Evolutionary conservation across 2,113 vertebrate genomes (phyloP).

Genomic region (Hypocryptadius cinnamomeus): DNA sequence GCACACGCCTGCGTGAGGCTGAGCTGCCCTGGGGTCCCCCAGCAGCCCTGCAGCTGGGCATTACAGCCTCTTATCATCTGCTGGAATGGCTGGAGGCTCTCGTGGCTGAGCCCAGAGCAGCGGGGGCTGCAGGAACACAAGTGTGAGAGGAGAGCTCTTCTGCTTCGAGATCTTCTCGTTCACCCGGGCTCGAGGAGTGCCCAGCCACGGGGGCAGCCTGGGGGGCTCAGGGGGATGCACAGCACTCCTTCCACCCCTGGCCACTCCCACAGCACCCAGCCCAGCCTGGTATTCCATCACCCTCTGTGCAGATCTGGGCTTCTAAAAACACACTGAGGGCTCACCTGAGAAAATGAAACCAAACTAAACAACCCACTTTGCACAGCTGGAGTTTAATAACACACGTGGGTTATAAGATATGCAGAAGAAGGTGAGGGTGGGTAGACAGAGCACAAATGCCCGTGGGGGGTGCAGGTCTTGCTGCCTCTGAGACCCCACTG

Average conservation of each 20-base stretch:
- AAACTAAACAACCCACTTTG: background rate
- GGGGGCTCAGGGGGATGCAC: background rate
- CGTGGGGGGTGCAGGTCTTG: background rate
- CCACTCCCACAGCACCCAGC: rapidly evolving
- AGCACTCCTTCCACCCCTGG: background rate
- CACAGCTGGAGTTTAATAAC: slow-evolving; percentile 15
- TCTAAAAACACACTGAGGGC: background rate
- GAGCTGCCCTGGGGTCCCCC: background rate
- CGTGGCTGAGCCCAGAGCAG: background rate
- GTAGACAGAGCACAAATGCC: background rate
- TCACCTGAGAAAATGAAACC: background rate
- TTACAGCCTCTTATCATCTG: rapidly evolving
- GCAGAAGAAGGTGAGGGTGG: background rate
- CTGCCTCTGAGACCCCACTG: background rate
- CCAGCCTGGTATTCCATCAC: rapidly evolving
- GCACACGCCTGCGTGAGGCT: background rate
- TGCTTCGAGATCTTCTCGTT: background rate
- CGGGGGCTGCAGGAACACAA: background rate
- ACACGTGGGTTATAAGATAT: background rate
- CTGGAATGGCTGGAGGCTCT: background rate
- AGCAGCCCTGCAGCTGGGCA: background rate
- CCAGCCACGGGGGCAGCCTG: background rate
- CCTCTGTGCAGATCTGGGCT: background rate
- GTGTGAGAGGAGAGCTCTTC: slow-evolving; percentile 30
- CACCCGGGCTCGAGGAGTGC: background rate